Conservation (phyloP, 2,113 vertebrate genomes). For the Melierax canorus region DNA sequence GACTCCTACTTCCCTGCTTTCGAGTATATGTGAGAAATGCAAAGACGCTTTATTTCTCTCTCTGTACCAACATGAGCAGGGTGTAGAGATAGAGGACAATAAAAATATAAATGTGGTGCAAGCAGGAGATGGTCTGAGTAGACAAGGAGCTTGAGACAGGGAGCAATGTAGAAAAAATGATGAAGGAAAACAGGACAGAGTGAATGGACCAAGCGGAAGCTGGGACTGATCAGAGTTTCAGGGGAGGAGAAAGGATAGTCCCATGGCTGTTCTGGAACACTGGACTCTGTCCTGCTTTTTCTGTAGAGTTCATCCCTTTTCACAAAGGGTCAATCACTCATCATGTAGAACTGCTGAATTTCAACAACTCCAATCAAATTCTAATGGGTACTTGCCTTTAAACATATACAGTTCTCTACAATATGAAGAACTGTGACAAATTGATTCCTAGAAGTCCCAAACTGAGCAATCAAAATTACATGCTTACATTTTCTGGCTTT, state of each 20-base stretch:
- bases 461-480: background rate
- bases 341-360: background rate
- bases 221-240: background rate
- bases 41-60: background rate
- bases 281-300: background rate
- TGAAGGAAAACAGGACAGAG: background rate
- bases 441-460: background rate
- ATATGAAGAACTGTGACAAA: background rate
- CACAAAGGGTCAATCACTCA: background rate
- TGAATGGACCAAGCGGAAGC: background rate
- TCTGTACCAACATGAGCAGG: background rate
- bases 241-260: background rate
- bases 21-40: background rate
- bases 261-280: background rate
- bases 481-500: background rate
- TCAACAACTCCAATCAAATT: background rate
- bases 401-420: background rate
- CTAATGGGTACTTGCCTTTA: background rate
- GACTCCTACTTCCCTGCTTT: constrained; percentile 13
- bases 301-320: background rate
- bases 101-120: background rate
- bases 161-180: background rate
- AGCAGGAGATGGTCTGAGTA: background rate
- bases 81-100: background rate
- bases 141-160: background rate